Base-by-base conservation (phyloP, 2,797 vertebrate genomes). In the Danio albolineatus region DNA sequence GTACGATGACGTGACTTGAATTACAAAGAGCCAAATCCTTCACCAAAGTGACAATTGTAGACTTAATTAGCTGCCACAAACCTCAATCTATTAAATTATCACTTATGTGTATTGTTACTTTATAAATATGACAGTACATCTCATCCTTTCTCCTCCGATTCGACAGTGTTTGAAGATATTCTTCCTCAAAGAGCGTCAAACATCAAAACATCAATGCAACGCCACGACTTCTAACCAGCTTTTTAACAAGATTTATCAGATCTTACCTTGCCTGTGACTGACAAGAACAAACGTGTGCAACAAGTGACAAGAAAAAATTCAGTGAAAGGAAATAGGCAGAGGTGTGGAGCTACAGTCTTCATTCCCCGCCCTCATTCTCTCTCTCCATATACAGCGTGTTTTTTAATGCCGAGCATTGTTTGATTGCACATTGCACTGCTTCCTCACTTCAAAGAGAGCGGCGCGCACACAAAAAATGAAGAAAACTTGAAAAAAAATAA, bases 401-500 rank as follows among this genome's bases (percentile, higher is more conserved):
- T 86, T 83, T 87, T 84, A 79, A 87, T 89, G 86, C 73, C 85
- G 77, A 19, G 38, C 43, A 51, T 70, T 86, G 84, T 88, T 88
- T 66, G 61, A 78, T 74, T 84, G 83, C 85, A 86, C 56, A 49
- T 46, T 92, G 91, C 90, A 92, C 86, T 84, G 90, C 90, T 93
- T 93, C 92, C 92, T 93, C 89, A 87, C 89, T 90, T 93, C 92
- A 93, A 94, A 94, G 92, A 84, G 62, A 82, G 76, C 77, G 72
- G 48, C 53, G 7, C 57, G 8, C 9, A 59, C 57, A 70, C 80
- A 73, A 65, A 84, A 84, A 83, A 73, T 66, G n/a, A 85, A 65
- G 78, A 86, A 85, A 61, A 86, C 51, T 83, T 84, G 62, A 76
- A 82, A 76, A 36, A 76, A 79, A 57, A 28, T n/a, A n/a, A 85